phyloP scores from a whole-genome alignment of 2,797 vertebrate genomes.

The Poeciliopsis presidionis region DNA sequence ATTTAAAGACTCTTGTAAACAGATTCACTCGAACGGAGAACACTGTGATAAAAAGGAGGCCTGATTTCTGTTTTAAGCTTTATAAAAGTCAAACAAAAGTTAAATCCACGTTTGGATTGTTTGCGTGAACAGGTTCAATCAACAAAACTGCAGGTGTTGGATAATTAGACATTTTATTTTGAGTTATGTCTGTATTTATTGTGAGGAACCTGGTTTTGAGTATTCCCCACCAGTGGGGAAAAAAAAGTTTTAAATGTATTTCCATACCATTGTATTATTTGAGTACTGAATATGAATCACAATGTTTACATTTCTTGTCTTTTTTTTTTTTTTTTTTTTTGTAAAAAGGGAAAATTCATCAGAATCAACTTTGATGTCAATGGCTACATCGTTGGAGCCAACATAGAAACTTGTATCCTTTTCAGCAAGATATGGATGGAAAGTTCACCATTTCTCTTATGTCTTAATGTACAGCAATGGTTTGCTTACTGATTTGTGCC shows the following conservation, averaged over 20 bases:
- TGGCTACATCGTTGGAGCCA: conserved; percentile 97
- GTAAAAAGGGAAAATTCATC: conserved; percentile 84
- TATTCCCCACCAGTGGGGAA: not conserved
- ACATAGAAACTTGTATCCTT: conserved; percentile 98
- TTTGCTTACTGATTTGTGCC: conserved; percentile 20
- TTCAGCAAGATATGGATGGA: not conserved
- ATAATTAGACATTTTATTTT: no score
- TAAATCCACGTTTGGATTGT: not conserved
- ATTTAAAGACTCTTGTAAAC: not conserved
- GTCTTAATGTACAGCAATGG: not conserved
- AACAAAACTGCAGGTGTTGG: not conserved
- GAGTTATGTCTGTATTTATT: not conserved
- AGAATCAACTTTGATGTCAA: conserved; percentile 89
- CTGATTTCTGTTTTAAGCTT: not conserved
- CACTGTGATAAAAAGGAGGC: not conserved
- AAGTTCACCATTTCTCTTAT: not conserved
- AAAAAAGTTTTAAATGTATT: no score
- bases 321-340: not conserved
- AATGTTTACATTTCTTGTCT: not conserved
- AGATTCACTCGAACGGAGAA: not conserved
- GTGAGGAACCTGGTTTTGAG: not conserved
- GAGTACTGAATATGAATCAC: not conserved
- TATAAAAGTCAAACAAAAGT: not conserved
- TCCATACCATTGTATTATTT: not conserved
- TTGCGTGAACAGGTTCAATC: not conserved